These are phyloP conservation scores for Acanthornis magna DNA, from an alignment of 2,797 vertebrate genomes.

Conservation along the genomic window DNA sequence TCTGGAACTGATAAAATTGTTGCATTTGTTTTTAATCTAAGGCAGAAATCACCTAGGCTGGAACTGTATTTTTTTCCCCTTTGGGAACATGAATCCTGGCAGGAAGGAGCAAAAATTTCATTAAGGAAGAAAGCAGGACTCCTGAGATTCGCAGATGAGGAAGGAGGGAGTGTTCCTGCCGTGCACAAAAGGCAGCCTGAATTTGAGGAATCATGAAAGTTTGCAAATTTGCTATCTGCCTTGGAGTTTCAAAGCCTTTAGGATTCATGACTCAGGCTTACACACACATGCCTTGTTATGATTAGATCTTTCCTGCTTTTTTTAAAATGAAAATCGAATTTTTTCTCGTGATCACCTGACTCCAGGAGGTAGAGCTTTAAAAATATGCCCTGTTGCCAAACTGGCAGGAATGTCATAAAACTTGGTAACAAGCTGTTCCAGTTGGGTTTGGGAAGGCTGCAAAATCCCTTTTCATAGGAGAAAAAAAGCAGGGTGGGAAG, in stretches of 20 bases:
- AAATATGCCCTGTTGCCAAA: background rate
- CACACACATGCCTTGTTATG: background rate
- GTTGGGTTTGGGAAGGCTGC: background rate
- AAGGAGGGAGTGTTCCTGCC: background rate
- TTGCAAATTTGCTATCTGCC: background rate
- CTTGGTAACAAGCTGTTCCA: background rate
- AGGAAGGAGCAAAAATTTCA: conserved; percentile 21
- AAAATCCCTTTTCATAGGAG: background rate
- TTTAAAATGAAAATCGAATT: background rate
- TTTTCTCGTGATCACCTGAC: background rate
- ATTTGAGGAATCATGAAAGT: background rate
- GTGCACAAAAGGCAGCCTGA: background rate
- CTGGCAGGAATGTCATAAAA: background rate
- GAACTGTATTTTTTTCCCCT: background rate
- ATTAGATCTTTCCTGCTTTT: background rate
- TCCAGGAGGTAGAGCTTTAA: background rate
- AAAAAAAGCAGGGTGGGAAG: background rate
- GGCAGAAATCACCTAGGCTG: background rate
- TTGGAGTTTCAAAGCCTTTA: background rate
- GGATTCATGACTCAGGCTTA: background rate
- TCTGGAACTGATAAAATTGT: background rate
- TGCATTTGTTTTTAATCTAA: background rate
- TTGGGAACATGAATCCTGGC: background rate
- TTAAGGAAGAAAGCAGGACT: conserved; percentile 11
- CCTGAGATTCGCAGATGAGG: background rate